Conservation (phyloP, 2,888 invertebrate species). For the Octonoba sinensis region DNA sequence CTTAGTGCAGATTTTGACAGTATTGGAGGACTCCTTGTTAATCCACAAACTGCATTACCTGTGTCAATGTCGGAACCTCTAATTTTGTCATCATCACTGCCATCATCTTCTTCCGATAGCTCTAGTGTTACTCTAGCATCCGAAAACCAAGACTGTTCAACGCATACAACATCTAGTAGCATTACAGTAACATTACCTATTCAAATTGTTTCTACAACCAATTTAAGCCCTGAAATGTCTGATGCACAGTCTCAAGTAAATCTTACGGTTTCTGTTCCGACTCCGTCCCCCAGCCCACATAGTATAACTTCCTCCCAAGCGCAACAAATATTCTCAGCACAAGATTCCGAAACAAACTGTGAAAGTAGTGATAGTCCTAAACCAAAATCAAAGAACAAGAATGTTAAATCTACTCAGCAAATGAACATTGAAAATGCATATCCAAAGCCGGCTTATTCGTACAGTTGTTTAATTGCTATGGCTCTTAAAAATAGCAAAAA, state of each 20-base stretch:
- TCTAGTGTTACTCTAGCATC: background rate
- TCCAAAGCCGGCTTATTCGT: constrained; percentile 97
- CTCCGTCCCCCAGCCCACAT: constrained; percentile 57
- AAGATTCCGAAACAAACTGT: constrained; percentile 21
- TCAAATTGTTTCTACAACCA: constrained; percentile 28
- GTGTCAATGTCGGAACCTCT: constrained; percentile 27
- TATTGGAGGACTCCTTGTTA: constrained; percentile 55
- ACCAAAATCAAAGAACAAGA: constrained; percentile 52
- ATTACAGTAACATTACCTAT: constrained; percentile 34
- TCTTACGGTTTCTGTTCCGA: constrained; percentile 43
- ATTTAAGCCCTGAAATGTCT: constrained; percentile 13
- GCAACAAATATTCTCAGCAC: constrained; percentile 7
- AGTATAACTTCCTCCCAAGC: constrained; percentile 7
- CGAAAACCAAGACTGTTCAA: constrained; percentile 10
- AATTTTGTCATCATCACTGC: constrained; percentile 14
- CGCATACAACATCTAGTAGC: constrained; percentile 18
- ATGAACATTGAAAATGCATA: constrained; percentile 75
- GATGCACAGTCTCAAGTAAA: constrained; percentile 23
- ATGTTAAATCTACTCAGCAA: constrained; percentile 23
- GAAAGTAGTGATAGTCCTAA: constrained; percentile 48
- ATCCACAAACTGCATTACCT: constrained; percentile 66
- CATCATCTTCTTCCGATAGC: constrained; percentile 4
- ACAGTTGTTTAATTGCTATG: constrained; percentile 97
- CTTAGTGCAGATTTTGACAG: constrained; percentile 51
- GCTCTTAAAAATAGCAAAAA: constrained; percentile 95